Percentiles rank a stretch among this genome's conserved stretches.
phyloP scores from a whole-genome alignment of 2,797 vertebrate genomes.

The Pipistrellus kuhlii region DNA sequence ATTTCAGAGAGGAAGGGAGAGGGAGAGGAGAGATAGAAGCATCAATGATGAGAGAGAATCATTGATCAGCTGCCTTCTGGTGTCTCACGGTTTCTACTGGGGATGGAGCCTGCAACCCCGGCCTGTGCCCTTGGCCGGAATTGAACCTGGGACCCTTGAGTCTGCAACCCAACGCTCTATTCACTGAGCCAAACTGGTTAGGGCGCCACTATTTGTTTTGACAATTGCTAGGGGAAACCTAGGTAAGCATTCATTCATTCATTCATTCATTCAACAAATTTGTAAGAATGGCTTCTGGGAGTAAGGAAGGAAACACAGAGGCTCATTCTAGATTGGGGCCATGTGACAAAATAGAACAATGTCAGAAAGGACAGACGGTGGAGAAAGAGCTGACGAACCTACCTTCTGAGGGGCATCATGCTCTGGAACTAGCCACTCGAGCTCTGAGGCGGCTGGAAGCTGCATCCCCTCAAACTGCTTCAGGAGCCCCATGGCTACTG shows the following conservation, averaged over 20 bases:
- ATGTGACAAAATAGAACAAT: neutral
- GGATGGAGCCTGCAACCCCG: too few species aligned
- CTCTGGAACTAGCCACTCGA: constrained; percentile 98
- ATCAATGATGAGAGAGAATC: too few species aligned
- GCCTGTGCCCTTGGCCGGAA: too few species aligned
- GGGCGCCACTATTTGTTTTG: neutral
- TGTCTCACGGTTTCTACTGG: too few species aligned
- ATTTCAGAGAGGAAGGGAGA: too few species aligned
- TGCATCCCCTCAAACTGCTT: constrained; percentile 99
- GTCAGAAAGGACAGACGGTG: neutral
- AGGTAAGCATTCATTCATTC: neutral
- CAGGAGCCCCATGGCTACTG: constrained; percentile 98
- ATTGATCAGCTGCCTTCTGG: too few species aligned
- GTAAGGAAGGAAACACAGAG: neutral
- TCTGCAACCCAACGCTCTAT: too few species aligned
- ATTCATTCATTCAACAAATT: neutral
- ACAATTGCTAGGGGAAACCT: neutral
- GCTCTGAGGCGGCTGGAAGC: constrained; percentile 96
- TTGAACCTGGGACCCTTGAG: too few species aligned
- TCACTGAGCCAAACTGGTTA: too few species aligned
- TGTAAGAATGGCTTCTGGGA: neutral
- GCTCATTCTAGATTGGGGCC: neutral
- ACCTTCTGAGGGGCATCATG: constrained; percentile 98
- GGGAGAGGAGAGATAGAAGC: too few species aligned
- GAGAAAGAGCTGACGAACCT: neutral